These are phyloP conservation scores for Athene cunicularia DNA, from an alignment of 2,113 vertebrate genomes.

Conservation along the genomic window DNA sequence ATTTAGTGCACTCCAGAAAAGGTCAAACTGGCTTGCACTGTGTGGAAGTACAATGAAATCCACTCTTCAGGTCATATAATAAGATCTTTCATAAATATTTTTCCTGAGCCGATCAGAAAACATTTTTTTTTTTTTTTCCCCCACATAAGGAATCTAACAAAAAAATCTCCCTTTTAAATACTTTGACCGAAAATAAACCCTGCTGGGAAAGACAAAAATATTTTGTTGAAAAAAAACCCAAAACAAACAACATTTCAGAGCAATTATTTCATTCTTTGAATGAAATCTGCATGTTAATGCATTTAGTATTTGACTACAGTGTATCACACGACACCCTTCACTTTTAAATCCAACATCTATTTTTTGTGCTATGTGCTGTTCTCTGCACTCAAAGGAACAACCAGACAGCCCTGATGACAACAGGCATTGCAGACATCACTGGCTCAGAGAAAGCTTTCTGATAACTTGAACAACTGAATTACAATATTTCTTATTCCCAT, in stretches of 20 bases:
- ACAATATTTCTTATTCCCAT: not conserved
- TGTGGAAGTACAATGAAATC: not conserved
- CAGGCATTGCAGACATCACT: not conserved
- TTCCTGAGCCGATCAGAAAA: not conserved
- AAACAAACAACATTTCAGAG: not conserved
- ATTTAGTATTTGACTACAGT: not conserved
- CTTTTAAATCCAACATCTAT: not conserved
- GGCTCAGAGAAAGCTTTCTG: not conserved
- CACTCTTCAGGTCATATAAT: not conserved
- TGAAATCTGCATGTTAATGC: not conserved
- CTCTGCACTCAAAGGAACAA: not conserved
- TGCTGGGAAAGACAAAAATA: not conserved
- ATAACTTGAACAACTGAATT: not conserved
- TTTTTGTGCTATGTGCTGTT: not conserved
- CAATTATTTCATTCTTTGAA: not conserved
- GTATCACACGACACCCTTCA: rapidly evolving
- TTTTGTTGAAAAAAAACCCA: not conserved
- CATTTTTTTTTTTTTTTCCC: rapidly evolving
- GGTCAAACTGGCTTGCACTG: not conserved
- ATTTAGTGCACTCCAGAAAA: not conserved
- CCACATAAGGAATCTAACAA: not conserved
- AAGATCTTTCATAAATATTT: not conserved
- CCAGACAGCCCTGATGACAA: not conserved
- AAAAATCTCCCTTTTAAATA: not conserved
- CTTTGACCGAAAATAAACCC: not conserved